Base-by-base conservation (phyloP, 2,888 invertebrate species). In the Drosophila mulleri region DNA sequence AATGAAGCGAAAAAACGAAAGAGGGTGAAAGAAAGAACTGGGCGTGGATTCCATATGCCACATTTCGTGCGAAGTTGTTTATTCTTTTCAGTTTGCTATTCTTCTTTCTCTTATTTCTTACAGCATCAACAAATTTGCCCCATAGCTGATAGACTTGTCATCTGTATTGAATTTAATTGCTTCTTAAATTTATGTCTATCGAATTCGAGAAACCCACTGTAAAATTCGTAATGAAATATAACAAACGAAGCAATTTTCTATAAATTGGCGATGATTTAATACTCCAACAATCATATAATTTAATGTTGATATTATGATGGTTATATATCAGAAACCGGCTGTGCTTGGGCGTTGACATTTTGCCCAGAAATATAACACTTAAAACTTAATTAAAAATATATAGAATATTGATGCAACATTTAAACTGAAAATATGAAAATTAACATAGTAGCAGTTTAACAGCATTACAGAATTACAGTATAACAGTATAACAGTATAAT, bases 171-270 rank as follows among this genome's bases (percentile, higher is more conserved):
- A 62, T 23, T 83, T 81, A 72, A 78, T 72, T 73, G 72, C 67
- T 60, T 71, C 61, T 66, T 65, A 70, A 83, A 75, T 66, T 53
- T 64, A 26, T 26, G 64, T 59, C 54, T 59, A 68, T 57, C 54
- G 48, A 50, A 57, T 62, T 53, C 58, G 50, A 20, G 14, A 45
- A 53, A 66, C 56, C 58, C 56, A 57, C 67, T 64, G 48, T 23
- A 62, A 65, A 66, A 48, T 18, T 14, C 23, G n/a, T 14, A 75
- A 47, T 39, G 18, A 29, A 66, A 26, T 26, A 20, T 1, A 56
- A 32, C 20, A 32, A 18, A 7, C 7, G 7, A 39, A 41, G 8
- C 1, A 6, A 41, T 26, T 18, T 26, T 3, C 14, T n/a, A 41
- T 54, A 41, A 7, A 41, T 41, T 41, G 18, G 3, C 26, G 26